phyloP scores from a whole-genome alignment of 2,797 vertebrate genomes.

The Eremophila alpestris region DNA sequence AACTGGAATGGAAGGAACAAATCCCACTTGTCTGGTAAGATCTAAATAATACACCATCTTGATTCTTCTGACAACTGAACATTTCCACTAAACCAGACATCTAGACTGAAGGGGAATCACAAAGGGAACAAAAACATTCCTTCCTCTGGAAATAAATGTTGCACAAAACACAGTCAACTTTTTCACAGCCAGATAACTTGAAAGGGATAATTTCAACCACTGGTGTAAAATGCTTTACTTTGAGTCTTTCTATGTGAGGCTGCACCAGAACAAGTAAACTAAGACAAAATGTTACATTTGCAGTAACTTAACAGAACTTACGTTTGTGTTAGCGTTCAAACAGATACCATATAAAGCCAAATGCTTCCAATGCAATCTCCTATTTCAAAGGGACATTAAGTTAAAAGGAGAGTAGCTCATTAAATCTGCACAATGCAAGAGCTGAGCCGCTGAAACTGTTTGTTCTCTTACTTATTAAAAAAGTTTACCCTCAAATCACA shows the following conservation, averaged over 20 bases:
- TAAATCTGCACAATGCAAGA: conserved; percentile 26
- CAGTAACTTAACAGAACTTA: conserved; percentile 7
- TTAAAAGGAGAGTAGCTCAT: conserved; percentile 32
- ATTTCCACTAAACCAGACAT: conserved; percentile 80
- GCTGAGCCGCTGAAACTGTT: background rate
- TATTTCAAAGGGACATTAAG: conserved; percentile 11
- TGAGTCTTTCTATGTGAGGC: background rate
- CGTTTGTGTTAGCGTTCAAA: background rate
- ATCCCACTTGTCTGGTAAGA: conserved; percentile 86
- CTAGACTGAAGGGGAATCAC: conserved; percentile 68
- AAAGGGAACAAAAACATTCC: conserved; percentile 50
- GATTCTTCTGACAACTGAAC: conserved; percentile 80
- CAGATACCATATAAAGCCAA: conserved; percentile 1
- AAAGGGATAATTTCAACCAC: background rate
- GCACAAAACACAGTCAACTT: conserved; percentile 22
- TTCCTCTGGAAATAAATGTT: conserved; percentile 52
- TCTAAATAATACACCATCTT: conserved; percentile 80
- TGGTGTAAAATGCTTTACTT: background rate
- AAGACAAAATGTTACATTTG: background rate
- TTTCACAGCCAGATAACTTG: conserved; percentile 9
- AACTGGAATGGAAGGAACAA: conserved; percentile 88
- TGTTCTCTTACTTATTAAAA: conserved; percentile 15
- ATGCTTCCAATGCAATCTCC: conserved; percentile 2
- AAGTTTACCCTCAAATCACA: background rate
- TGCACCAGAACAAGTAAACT: background rate